Base-by-base conservation (phyloP, 2,888 invertebrate genomes). In the Drosophila prostipennis region DNA sequence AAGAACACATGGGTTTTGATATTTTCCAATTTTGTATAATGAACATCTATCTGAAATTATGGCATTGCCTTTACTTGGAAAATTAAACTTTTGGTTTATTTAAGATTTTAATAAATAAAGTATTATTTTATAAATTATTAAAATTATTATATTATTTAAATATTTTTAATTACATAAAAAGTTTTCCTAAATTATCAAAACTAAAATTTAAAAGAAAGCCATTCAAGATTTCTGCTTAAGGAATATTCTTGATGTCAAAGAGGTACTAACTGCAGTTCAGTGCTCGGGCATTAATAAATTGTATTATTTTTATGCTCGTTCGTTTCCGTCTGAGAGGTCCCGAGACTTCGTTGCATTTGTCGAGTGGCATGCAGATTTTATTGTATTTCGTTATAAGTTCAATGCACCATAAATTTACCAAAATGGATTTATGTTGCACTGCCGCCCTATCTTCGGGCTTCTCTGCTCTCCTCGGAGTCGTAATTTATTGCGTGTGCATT, bases 351-450 rank as follows among this genome's bases (percentile, higher is more conserved):
- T 26, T 36, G 26, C 53, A 26, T 42, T 34, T 34, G 48, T 11
- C 23, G 46, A 13, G 71, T 71, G 48, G 71, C 64, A 74, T 56
- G 78, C 80, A 71, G 59, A 60, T 79, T 80, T 86, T 83, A 83
- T 83, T 83, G 86, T 86, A 82, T 85, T 82, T 79, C 80, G 70
- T 83, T 86, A 83, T 80, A 80, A 86, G 86, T 83, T 83, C 82
- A 82, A 86, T 80, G 80, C 76, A 73, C 86, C 77, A 83, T 83
- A 82, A 82, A 83, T 83, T 83, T 80, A 32, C 67, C 45, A 57
- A 63, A 83, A 71, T 76, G 79, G 80, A 86, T 86, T 86, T 83
- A 86, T 86, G 83, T 72, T 77, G 72, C 67, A 52, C 40, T 46
- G 19, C 69, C 34, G 39, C 56, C 39, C 55, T 48, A 34, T 48